Base-by-base conservation (phyloP, 2,797 vertebrate species). In the Xenentodon cancila region DNA sequence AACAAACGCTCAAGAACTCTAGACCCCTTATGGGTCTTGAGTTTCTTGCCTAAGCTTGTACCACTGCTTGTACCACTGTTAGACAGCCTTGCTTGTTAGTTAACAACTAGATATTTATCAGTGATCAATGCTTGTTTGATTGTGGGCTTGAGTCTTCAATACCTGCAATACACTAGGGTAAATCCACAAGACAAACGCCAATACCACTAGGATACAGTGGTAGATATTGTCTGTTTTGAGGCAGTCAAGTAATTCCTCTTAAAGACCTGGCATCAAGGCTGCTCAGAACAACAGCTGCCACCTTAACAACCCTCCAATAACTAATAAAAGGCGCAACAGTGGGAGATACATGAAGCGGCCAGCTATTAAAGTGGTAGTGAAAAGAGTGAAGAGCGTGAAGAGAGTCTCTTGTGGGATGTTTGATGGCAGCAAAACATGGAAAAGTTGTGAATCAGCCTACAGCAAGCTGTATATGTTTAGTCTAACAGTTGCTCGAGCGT, bases 401-500 rank as follows among this genome's bases (percentile, higher is more conserved):
- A 25, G 3, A 0, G 64, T 73, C 70, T 78, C 78, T 58, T 20
- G 65, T 34, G 74, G 53, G 34, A 45, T n/a, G 48, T 75, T 51
- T 22, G 59, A 77, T 45, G 64, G 65, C 43, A 40, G 42, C 25
- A 40, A 42, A 50, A 53, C 75, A 42, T 53, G 60, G 12, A 69
- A 56, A 68, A 27, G 71, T 64, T 65, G 64, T 42, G 6, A 79
- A 53, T 77, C 59, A 59, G 55, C 68, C 53, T 7, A 50, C 30
- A 65, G 71, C 45, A 1, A 73, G 58, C 27, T 49, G 64, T 49
- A 49, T 59, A 49, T 49, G 53, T 75, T 85, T 77, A 65, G 85
- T 68, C 68, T 8, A 42, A 59, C 59, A 83, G 34, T 44, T 53
- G 9, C n/a, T 45, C 18, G 5, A 13, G 71, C 68, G 19, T 34